Evolutionary conservation across 1,140 invertebrate species (phyloP), one percentile per base, ranked within the genome.

Genomic region (Lithobius niger): DNA sequence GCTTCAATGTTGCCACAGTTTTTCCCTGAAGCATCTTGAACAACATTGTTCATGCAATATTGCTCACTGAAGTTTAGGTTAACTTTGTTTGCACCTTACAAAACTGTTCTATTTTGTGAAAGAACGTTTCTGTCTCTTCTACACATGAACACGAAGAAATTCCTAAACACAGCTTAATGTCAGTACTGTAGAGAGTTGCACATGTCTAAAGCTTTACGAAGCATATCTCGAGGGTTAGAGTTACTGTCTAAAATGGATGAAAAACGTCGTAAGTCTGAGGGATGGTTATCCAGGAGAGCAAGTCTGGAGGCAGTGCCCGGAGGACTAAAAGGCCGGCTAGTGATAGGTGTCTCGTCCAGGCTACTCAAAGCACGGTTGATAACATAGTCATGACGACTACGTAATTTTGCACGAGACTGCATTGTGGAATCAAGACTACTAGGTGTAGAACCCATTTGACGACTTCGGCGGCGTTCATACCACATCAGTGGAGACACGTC

Each of bases 141-240:
- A n/a, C n/a, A n/a, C n/a, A n/a, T n/a, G n/a, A n/a, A n/a, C n/a
- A n/a, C n/a, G n/a, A n/a, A n/a, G n/a, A n/a, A n/a, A n/a, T n/a
- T n/a, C n/a, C n/a, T n/a, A n/a, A n/a, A n/a, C n/a, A n/a, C n/a
- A n/a, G n/a, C n/a, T n/a, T n/a, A n/a, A n/a, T n/a, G n/a, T 50
- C 19, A 50, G 27, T 50, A 50, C 48, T 50, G 48, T 19, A 26
- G n/a, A 3, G 48, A 50, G 27, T 50, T 50, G 19, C 48, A 50
- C 3, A 50, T 27, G 21, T 50, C 48, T 13, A 50, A 21, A 25
- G 48, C 48, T 50, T 50, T 50, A 3, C 48, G 21, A 3, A 50
- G 13, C 16, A 50, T 26, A 25, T 50, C 48, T 50, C 48, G 3
- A 25, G 48, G 48, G 27, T 26, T 50, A 26, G 48, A 50, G 27